These are phyloP conservation scores for Dinocampus coccinellae DNA, from an alignment of 2,888 invertebrate species.

Conservation along the genomic window DNA sequence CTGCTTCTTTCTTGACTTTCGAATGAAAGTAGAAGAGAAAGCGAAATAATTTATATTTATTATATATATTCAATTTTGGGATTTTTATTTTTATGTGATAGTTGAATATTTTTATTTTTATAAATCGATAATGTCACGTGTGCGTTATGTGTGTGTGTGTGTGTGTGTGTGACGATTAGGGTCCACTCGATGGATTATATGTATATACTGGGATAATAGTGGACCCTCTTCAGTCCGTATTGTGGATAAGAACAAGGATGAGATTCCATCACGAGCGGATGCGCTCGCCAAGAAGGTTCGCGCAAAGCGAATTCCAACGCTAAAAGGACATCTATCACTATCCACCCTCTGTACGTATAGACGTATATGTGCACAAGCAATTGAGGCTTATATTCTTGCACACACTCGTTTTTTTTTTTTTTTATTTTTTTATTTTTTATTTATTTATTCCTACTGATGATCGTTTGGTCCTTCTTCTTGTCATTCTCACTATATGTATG, in stretches of 20 bases:
- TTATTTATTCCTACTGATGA: not conserved
- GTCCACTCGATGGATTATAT: slow-evolving; percentile 6
- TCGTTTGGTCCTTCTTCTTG: slow-evolving; percentile 8
- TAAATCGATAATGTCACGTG: slow-evolving; percentile 33
- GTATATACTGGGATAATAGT: slow-evolving; percentile 32
- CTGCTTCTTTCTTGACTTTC: no score
- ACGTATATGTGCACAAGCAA: slow-evolving; percentile 51
- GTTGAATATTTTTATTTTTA: no score
- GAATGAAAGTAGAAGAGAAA: slow-evolving; percentile 1
- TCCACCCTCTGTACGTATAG: slow-evolving; percentile 35
- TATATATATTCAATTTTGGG: not conserved
- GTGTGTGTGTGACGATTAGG: slow-evolving; percentile 38
- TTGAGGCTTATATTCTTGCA: slow-evolving; percentile 57
- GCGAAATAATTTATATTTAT: not conserved
- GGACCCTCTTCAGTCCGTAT: slow-evolving; percentile 33
- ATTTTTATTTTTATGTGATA: no score
- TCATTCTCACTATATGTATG: slow-evolving; percentile 43
- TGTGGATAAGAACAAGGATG: slow-evolving; percentile 29
- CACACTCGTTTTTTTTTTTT: slow-evolving; percentile 35
- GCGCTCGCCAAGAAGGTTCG: slow-evolving; percentile 44
- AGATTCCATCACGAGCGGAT: slow-evolving; percentile 48
- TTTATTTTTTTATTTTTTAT: no score
- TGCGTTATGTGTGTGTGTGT: slow-evolving; percentile 21
- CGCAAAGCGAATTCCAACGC: slow-evolving; percentile 59
- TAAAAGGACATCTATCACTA: slow-evolving; percentile 66